A percentile compares a stretch with the other conserved stretches of the same genome.
phyloP scores from a whole-genome alignment of 2,113 vertebrate species.

The Rana temporaria region DNA sequence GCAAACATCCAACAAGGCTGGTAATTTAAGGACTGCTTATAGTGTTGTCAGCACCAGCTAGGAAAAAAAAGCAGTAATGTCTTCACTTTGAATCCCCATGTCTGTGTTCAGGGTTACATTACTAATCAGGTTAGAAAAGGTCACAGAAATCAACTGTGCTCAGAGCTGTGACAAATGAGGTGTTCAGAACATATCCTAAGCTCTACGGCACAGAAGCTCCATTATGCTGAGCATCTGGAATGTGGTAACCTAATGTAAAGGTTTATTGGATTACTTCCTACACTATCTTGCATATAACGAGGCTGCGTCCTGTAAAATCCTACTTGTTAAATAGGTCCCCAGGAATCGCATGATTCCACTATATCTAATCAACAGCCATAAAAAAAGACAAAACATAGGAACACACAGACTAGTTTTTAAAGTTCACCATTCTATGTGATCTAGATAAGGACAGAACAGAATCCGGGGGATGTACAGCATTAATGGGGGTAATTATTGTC shows the following conservation, averaged over 20 bases:
- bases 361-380: too few relatives aligned
- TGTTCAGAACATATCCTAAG: conserved; percentile 49
- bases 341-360: not conserved
- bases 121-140: conserved; percentile 15
- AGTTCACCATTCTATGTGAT: too few relatives aligned
- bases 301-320: conserved; percentile 33
- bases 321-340: not conserved
- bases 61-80: not conserved
- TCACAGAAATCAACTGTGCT: conserved; percentile 59
- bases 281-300: conserved; percentile 20
- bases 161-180: conserved; percentile 56
- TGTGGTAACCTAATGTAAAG: conserved; percentile 33
- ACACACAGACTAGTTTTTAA: too few relatives aligned
- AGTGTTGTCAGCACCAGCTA: not conserved
- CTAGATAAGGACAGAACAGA: too few relatives aligned
- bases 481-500: too few relatives aligned
- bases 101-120: conserved; percentile 34
- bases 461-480: too few relatives aligned
- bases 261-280: conserved; percentile 55
- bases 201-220: conserved; percentile 27
- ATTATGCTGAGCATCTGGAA: conserved; percentile 39
- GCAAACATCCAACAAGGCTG: conserved; percentile 2
- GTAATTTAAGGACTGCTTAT: conserved; percentile 3
- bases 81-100: not conserved
- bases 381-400: too few relatives aligned